These are phyloP conservation scores for Arremon brunneinucha DNA, from an alignment of 2,797 vertebrate species.

Conservation along the genomic window DNA sequence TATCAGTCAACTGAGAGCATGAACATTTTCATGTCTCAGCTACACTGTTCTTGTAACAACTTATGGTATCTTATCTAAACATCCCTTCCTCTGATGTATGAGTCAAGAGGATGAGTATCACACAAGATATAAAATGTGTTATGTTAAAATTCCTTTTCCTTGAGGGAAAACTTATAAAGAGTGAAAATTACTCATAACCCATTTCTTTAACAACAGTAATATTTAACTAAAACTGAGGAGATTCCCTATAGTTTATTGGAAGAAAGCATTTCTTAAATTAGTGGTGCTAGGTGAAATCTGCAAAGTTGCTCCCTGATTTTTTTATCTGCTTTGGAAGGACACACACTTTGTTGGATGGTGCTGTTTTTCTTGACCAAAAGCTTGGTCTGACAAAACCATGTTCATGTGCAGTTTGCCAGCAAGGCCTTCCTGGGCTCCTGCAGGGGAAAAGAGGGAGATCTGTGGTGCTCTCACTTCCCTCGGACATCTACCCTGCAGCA, in stretches of 20 bases:
- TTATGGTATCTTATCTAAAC: not conserved
- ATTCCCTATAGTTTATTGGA: not conserved
- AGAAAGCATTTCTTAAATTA: not conserved
- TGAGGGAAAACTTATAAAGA: not conserved
- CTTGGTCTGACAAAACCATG: not conserved
- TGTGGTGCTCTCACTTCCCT: not conserved
- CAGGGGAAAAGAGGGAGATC: not conserved
- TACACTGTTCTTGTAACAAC: not conserved
- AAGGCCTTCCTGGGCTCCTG: not conserved
- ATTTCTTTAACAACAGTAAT: not conserved
- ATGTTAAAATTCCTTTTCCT: not conserved
- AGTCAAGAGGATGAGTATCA: not conserved
- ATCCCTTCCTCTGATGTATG: not conserved
- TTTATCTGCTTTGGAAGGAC: not conserved
- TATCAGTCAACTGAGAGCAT: not conserved
- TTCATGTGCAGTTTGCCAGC: not conserved
- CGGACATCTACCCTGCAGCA: not conserved
- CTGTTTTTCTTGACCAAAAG: not conserved
- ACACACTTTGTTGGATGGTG: accelerated
- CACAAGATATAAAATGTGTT: not conserved
- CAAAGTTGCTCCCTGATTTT: not conserved
- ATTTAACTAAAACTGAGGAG: not conserved
- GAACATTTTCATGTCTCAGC: not conserved
- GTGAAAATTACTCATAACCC: not conserved
- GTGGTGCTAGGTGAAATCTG: not conserved